Conservation (phyloP, 2,888 invertebrate species). For the Perithous albicinctus region DNA sequence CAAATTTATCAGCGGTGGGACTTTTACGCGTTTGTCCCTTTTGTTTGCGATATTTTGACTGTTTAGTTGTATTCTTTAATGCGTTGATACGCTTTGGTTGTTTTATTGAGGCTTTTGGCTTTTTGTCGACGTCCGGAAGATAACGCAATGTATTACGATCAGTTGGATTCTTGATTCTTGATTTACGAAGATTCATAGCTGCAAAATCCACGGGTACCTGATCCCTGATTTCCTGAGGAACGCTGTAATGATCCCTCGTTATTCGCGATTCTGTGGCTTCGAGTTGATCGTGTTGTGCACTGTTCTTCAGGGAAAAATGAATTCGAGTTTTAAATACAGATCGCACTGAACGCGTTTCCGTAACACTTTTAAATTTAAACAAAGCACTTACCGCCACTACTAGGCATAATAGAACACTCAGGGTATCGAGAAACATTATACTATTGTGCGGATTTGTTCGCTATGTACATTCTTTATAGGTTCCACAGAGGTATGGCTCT, state of each 20-base stretch:
- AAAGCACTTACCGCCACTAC: conserved; percentile 60
- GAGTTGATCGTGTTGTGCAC: conserved; percentile 13
- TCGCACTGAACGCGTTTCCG: neutral
- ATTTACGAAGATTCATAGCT: conserved; percentile 49
- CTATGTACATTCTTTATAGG: conserved; percentile 57
- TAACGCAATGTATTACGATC: neutral
- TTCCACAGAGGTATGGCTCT: neutral
- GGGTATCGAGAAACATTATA: conserved; percentile 60
- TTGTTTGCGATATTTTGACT: neutral
- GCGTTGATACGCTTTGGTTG: conserved; percentile 14
- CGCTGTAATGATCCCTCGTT: conserved; percentile 13
- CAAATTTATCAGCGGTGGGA: neutral
- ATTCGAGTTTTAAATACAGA: neutral
- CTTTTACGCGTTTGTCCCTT: conserved; percentile 13
- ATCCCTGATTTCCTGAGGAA: conserved; percentile 50
- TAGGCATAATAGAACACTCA: conserved; percentile 50
- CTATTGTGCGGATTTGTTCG: conserved; percentile 33
- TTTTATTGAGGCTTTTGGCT: neutral
- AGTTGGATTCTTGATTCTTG: conserved; percentile 25
- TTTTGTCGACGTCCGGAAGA: neutral
- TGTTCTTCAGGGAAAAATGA: conserved; percentile 60
- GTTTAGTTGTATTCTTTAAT: conserved; percentile 25
- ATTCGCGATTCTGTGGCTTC: neutral
- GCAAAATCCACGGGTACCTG: conserved; percentile 60
- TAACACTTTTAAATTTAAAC: neutral